Percentiles rank a stretch among this genome's conserved stretches.
Conservation (phyloP, 2,888 invertebrate species). For the Eristalis tenax region DNA sequence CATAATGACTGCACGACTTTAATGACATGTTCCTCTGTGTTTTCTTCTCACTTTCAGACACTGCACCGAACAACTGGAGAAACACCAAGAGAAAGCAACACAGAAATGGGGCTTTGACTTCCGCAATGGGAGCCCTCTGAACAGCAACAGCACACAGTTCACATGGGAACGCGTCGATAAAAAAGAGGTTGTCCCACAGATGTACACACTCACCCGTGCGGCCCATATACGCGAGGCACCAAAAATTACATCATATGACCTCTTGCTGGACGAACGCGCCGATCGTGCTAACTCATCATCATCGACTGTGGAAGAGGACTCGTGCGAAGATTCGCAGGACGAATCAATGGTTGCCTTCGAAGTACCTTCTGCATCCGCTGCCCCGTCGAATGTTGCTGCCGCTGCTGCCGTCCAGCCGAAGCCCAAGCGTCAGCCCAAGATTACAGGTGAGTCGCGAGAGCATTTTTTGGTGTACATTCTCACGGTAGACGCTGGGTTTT, state of each 20-base stretch:
- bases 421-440: conserved; percentile 80
- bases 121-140: conserved; percentile 78
- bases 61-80: conserved; percentile 78
- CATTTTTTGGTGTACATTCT: conserved; percentile 10
- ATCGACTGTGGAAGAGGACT: conserved; percentile 75
- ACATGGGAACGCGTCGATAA: conserved; percentile 80
- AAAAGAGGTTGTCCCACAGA: conserved; percentile 79
- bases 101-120: conserved; percentile 81
- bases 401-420: conserved; percentile 50
- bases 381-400: conserved; percentile 72
- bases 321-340: conserved; percentile 79
- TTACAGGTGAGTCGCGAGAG: conserved; percentile 78
- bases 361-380: conserved; percentile 73
- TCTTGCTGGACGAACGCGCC: conserved; percentile 78
- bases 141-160: conserved; percentile 75
- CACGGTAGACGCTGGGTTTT: conserved; percentile 12
- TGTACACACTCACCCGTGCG: conserved; percentile 80
- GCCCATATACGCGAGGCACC: conserved; percentile 78
- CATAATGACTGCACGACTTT: not conserved
- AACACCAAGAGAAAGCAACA: conserved; percentile 85
- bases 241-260: conserved; percentile 74
- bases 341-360: conserved; percentile 76
- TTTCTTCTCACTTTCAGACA: conserved; percentile 72
- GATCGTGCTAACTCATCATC: conserved; percentile 77
- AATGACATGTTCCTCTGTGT: not conserved